Evolutionary conservation across 2,113 vertebrate species (phyloP), one percentile per base, ranked within the genome.

Genomic region (Ahaetulla prasina): DNA sequence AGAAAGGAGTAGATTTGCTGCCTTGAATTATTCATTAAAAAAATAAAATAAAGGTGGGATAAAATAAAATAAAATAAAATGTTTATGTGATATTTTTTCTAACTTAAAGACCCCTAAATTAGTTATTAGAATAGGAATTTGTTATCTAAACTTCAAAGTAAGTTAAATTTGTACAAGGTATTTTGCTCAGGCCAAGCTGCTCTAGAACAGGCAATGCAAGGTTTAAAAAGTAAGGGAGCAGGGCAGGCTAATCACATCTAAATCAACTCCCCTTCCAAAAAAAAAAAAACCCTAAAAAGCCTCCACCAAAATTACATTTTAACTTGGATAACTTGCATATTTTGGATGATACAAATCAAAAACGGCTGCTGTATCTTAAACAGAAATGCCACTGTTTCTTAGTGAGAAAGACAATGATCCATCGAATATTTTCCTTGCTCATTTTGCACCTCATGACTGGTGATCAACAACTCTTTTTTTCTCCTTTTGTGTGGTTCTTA

Each of bases 201-300:
- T 47, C 25, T 49, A 89, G 4, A 47, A 45, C 30, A 49, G 43
- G 12, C 43, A 60, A 60, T 47, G 39, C 88, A 89, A 63, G 53
- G 20, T 54, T 88, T 22, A 35, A 23, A 39, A 88, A 23, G 50
- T 18, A 54, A 88, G 18, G n/a, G n/a, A 54, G 47, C 14, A 35
- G 9, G 35, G 47, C 14, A 35, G 4, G 35, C 18, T 22, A 80
- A 39, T 80, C 74, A 80, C 35, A 80, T 80, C 35, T 80, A 43
- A 80, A 80, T 43, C 8, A 80, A 43, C 3, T n/a, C 7, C 2
- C 1, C 20, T 6, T 0, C 20, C 1, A 6, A 0, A 45, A 45
- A 4, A 35, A 74, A 35, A 35, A n/a, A 63, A 2, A 3, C 63
- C 5, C 50, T 50, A 12, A 30, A 68, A 68, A 5, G 4, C 30